Evolutionary conservation across 1,140 invertebrate genomes (phyloP).

Genomic region (Temnothorax curvispinosus): DNA sequence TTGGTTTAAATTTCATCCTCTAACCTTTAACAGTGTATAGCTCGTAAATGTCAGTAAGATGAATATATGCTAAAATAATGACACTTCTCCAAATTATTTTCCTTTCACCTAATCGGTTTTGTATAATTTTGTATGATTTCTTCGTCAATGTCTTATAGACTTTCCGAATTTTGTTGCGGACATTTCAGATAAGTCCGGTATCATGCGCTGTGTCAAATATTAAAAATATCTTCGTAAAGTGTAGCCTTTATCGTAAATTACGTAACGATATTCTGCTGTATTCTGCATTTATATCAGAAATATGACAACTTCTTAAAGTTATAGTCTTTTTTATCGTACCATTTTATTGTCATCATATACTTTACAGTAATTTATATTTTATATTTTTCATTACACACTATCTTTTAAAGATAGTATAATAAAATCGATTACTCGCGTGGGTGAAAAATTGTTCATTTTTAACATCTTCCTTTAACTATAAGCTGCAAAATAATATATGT

Average conservation of each 20-base stretch:
- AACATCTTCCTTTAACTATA: neutral
- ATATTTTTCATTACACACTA: neutral
- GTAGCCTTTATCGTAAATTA: neutral
- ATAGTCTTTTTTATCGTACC: neutral
- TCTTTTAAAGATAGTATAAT: neutral
- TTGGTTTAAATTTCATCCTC: no score
- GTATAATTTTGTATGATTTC: no score
- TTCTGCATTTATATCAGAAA: neutral
- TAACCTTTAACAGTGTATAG: no score
- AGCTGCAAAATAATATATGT: neutral
- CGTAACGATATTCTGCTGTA: neutral
- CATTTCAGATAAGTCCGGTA: neutral
- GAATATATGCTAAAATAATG: conserved; percentile 79
- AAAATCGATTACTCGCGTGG: neutral
- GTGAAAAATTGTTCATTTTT: neutral
- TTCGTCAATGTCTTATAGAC: neutral
- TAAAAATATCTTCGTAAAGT: neutral
- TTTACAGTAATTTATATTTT: conserved; percentile 8
- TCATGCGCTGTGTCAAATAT: neutral
- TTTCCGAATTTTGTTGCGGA: neutral
- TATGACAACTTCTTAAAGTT: neutral
- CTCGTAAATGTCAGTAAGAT: conserved; percentile 72
- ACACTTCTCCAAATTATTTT: conserved; percentile 73
- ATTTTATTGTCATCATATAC: neutral
- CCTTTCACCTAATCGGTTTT: neutral